Evolutionary conservation across 1,140 invertebrate species (phyloP).

Genomic region (Sesamia nonagrioides): DNA sequence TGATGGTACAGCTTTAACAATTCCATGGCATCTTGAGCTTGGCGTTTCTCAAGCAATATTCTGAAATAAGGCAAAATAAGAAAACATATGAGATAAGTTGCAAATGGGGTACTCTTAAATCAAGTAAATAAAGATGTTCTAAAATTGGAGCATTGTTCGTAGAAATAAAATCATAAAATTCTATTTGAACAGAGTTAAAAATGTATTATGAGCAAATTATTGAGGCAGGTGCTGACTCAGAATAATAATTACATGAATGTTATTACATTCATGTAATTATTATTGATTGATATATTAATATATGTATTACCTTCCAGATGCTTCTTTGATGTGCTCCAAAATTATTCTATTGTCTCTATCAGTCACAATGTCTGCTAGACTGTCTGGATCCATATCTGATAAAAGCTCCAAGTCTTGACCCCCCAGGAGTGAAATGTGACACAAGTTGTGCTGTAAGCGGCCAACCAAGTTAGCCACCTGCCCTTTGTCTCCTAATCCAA

Average conservation of each 20-base stretch:
- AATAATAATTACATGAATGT: background rate
- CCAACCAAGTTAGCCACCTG: constrained; percentile 90
- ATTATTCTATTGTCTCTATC: constrained; percentile 93
- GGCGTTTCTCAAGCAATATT: constrained; percentile 92
- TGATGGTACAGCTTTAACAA: constrained; percentile 89
- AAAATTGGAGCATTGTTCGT: too few relatives aligned
- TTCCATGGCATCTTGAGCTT: constrained; percentile 94
- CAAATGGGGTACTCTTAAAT: too few relatives aligned
- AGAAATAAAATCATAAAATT: too few relatives aligned
- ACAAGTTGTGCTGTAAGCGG: constrained; percentile 92
- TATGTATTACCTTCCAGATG: constrained; percentile 91
- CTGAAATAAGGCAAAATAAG: constrained; percentile 70
- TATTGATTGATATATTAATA: too few relatives aligned
- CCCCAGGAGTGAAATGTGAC: constrained; percentile 93
- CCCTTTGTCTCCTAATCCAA: constrained; percentile 86
- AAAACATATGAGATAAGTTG: background rate
- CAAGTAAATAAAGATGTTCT: too few relatives aligned
- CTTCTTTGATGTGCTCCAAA: constrained; percentile 94
- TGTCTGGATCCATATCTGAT: constrained; percentile 95
- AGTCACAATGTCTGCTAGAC: constrained; percentile 92
- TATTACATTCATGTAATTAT: too few relatives aligned
- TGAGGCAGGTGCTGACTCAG: background rate
- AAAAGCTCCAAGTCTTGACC: constrained; percentile 93
- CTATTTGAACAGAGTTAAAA: too few relatives aligned
- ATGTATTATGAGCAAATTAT: too few relatives aligned